phyloP scores from a whole-genome alignment of 2,797 vertebrate species.

The Chelidonichthys spinosus region DNA sequence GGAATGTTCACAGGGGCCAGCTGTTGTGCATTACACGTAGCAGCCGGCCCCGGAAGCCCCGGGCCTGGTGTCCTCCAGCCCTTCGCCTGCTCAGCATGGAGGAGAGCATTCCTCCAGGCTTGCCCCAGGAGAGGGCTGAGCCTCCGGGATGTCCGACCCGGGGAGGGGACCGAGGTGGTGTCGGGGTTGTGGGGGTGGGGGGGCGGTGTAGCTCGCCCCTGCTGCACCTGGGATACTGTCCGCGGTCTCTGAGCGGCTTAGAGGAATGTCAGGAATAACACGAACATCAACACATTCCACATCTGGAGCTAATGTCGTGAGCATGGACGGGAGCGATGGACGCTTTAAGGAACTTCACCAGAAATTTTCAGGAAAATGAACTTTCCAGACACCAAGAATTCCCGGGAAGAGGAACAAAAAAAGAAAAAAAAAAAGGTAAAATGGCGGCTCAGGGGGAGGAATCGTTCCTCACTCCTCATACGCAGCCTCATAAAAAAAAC shows the following conservation, averaged over 20 bases:
- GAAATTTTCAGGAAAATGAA: conserved; percentile 49
- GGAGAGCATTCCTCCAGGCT: conserved; percentile 67
- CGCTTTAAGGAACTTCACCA: conserved; percentile 42
- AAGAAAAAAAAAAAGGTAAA: conserved; percentile 35
- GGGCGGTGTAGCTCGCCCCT: conserved; percentile 34
- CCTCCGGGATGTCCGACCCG: conserved; percentile 33
- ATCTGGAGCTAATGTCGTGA: conserved; percentile 82
- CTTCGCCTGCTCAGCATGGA: conserved; percentile 69
- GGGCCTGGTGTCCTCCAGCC: conserved; percentile 73
- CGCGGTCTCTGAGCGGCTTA: conserved; percentile 53
- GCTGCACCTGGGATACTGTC: conserved; percentile 80
- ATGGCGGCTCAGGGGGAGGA: conserved; percentile 21
- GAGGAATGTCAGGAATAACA: conserved; percentile 84
- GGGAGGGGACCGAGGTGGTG: conserved; percentile 45
- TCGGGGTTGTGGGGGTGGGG: not conserved
- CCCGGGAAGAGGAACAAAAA: conserved; percentile 22
- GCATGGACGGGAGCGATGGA: conserved; percentile 53
- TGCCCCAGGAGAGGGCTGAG: conserved; percentile 58
- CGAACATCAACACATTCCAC: conserved; percentile 83
- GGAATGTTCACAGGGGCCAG: conserved; percentile 84
- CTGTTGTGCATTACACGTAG: conserved; percentile 82
- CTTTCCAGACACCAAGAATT: conserved; percentile 48
- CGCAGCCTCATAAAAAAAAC: conserved; percentile 44
- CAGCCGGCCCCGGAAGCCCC: conserved; percentile 78
- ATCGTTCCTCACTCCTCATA: conserved; percentile 55